These are phyloP conservation scores for Protonibea diacanthus DNA, from an alignment of 2,797 vertebrate genomes.

Conservation along the genomic window DNA sequence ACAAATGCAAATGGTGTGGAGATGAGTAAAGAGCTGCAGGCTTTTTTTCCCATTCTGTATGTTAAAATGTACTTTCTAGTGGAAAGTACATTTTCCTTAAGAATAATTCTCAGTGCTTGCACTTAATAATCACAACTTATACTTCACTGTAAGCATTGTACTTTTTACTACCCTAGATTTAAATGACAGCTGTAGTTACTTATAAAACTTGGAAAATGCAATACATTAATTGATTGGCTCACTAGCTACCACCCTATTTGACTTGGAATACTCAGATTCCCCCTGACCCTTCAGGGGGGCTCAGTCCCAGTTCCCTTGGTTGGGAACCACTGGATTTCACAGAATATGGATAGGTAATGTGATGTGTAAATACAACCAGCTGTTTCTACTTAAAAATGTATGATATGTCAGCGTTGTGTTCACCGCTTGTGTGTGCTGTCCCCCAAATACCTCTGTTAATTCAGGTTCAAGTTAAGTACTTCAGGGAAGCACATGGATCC, in stretches of 20 bases:
- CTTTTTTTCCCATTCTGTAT: not conserved
- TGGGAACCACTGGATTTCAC: too few relatives aligned
- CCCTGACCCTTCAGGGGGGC: too few relatives aligned
- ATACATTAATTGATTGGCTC: too few relatives aligned
- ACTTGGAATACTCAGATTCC: too few relatives aligned
- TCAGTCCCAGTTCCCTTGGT: too few relatives aligned
- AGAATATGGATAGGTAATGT: not conserved
- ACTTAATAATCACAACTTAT: not conserved
- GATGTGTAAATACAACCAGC: not conserved
- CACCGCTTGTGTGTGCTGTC: too few relatives aligned
- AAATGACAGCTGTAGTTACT: too few relatives aligned
- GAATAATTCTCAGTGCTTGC: too few relatives aligned
- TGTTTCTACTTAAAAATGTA: not conserved
- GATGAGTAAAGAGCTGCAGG: conserved; percentile 12
- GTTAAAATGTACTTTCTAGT: not conserved
- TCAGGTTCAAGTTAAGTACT: not conserved
- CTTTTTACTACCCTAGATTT: too few relatives aligned
- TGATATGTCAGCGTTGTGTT: not conserved
- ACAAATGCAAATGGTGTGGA: conserved; percentile 49
- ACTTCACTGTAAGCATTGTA: too few relatives aligned
- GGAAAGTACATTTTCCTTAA: not conserved
- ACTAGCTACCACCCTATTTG: not conserved
- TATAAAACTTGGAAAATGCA: too few relatives aligned
- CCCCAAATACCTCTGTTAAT: not conserved
- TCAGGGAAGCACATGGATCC: too few relatives aligned